Percentiles rank a stretch among this genome's conserved stretches.
Conservation (phyloP, 2,888 invertebrate genomes). For the Pocota personata region DNA sequence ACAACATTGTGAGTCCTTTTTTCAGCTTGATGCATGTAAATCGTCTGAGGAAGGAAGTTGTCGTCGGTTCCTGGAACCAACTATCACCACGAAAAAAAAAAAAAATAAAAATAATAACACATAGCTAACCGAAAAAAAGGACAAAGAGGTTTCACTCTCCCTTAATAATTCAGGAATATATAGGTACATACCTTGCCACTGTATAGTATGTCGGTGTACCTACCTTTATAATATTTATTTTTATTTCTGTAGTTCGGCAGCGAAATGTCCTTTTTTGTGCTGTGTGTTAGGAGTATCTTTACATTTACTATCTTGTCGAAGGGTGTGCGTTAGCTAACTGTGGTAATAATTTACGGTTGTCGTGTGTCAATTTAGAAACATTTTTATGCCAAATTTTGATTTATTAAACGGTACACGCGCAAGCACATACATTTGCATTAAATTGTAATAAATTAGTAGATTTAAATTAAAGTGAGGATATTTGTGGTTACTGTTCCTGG, state of each 20-base stretch:
- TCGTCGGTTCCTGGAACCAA: conserved; percentile 66
- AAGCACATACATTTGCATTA: conserved; percentile 11
- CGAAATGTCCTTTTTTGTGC: conserved; percentile 16
- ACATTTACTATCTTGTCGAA: background rate
- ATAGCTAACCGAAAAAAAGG: background rate
- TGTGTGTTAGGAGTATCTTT: background rate
- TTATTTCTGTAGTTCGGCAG: conserved; percentile 22
- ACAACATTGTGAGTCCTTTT: conserved; percentile 25
- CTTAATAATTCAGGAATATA: conserved; percentile 62
- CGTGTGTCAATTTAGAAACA: conserved; percentile 26
- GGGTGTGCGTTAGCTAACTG: conserved; percentile 1
- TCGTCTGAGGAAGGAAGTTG: conserved; percentile 30
- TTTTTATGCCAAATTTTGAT: conserved; percentile 48
- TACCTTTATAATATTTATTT: conserved; percentile 61
- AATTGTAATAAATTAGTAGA: background rate
- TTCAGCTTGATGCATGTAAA: conserved; percentile 21
- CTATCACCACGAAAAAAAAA: conserved; percentile 54
- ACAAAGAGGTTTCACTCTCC: conserved; percentile 2
- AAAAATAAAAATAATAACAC: background rate
- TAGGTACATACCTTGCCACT: conserved; percentile 35
- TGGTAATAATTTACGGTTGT: conserved; percentile 14
- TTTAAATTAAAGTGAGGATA: no score
- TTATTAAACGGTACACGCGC: conserved; percentile 27
- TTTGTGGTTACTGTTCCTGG: background rate
- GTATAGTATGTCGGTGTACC: background rate